Conservation (phyloP, 2,113 vertebrate species). For the Fregetta grallaria region DNA sequence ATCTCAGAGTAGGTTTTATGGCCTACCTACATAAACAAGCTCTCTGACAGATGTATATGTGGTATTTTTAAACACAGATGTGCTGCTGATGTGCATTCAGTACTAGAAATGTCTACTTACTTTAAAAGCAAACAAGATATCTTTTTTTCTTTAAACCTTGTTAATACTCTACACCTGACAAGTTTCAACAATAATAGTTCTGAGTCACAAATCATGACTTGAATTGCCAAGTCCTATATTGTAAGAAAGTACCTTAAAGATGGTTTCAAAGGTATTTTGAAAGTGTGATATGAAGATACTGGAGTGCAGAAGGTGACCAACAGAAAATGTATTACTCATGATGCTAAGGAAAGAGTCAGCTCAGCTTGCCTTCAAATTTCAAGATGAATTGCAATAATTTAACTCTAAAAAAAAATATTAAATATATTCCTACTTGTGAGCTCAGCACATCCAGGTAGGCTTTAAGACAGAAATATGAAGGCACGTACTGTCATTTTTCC, state of each 20-base stretch:
- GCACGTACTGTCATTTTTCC: neutral
- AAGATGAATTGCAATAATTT: neutral
- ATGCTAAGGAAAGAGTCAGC: neutral
- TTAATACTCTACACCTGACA: neutral
- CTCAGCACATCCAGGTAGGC: neutral
- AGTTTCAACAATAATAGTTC: neutral
- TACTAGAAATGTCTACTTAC: neutral
- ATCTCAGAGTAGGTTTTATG: neutral
- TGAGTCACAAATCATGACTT: neutral
- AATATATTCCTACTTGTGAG: neutral
- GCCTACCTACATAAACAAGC: neutral
- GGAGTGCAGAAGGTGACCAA: neutral
- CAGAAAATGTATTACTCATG: neutral
- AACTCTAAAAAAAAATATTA: neutral
- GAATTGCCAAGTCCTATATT: neutral
- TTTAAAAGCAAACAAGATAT: neutral
- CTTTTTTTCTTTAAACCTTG: neutral
- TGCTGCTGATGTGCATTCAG: neutral
- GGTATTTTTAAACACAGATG: neutral
- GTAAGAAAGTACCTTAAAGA: neutral
- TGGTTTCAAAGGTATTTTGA: neutral
- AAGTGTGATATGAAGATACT: neutral
- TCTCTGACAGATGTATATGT: neutral
- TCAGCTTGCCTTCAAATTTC: neutral
- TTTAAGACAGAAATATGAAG: neutral